Evolutionary conservation across 2,888 invertebrate species (phyloP).

Genomic region (Nomada fucata): DNA sequence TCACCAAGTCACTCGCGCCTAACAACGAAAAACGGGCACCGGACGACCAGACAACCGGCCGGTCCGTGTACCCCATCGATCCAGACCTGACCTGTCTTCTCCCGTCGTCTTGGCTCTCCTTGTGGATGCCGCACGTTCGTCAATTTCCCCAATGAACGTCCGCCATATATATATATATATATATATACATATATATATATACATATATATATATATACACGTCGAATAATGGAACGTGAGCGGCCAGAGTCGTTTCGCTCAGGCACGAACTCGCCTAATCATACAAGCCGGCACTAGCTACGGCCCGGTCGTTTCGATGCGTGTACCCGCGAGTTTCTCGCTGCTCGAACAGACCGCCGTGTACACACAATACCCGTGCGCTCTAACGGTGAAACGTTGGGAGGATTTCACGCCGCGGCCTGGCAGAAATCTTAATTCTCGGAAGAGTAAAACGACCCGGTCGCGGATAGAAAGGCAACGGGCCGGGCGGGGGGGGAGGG

Average conservation of each 20-base stretch:
- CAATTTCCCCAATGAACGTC: slow-evolving; percentile 38
- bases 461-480: slow-evolving; percentile 43
- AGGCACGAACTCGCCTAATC: slow-evolving; percentile 66
- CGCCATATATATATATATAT: slow-evolving; percentile 24
- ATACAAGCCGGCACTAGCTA: slow-evolving; percentile 42
- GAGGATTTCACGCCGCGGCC: slow-evolving; percentile 65
- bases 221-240: slow-evolving; percentile 45
- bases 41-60: background rate
- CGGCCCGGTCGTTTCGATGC: slow-evolving; percentile 51
- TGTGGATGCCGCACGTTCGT: slow-evolving; percentile 39
- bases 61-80: background rate
- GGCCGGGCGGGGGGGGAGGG: background rate
- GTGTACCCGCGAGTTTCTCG: slow-evolving; percentile 65
- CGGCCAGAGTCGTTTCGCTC: slow-evolving; percentile 39
- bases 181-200: background rate
- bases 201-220: background rate
- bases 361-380: slow-evolving; percentile 65
- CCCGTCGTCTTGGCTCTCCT: background rate
- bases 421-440: slow-evolving; percentile 73
- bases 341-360: slow-evolving; percentile 46
- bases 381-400: slow-evolving; percentile 71
- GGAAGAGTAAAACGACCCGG: slow-evolving; percentile 58
- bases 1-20: slow-evolving; percentile 29
- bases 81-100: background rate
- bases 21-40: background rate